Evolutionary conservation across 1,140 invertebrate species (phyloP).

Genomic region (Berghia stephanieae): DNA sequence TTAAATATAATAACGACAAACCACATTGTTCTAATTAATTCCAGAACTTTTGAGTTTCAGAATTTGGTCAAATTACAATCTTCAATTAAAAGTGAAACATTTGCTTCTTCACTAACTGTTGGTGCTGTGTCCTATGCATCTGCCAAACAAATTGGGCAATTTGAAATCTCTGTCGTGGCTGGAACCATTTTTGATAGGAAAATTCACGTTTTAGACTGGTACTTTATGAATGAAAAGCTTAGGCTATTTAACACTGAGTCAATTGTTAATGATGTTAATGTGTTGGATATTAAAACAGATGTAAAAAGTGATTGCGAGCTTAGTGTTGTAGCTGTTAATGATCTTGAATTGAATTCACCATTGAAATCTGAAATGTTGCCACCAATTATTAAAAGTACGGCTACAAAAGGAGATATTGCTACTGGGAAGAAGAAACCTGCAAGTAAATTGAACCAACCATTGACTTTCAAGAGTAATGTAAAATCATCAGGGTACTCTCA

Average conservation of each 20-base stretch:
- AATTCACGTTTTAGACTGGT: slow-evolving; percentile 52
- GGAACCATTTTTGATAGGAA: slow-evolving; percentile 57
- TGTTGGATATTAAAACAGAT: neutral
- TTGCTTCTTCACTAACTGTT: slow-evolving; percentile 30
- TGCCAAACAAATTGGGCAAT: slow-evolving; percentile 36
- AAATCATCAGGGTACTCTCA: slow-evolving; percentile 65
- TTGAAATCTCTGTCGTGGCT: slow-evolving; percentile 50
- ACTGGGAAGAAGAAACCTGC: slow-evolving; percentile 37
- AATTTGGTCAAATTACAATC: slow-evolving; percentile 31
- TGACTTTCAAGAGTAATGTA: slow-evolving; percentile 61
- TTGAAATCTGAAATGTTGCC: slow-evolving; percentile 53
- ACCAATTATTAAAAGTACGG: slow-evolving; percentile 38
- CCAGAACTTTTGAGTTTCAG: slow-evolving; percentile 52
- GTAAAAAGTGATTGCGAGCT: neutral
- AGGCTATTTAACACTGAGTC: neutral
- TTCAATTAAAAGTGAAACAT: slow-evolving; percentile 37
- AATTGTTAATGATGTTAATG: neutral
- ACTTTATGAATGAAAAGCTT: slow-evolving; percentile 23
- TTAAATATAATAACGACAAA: slow-evolving; percentile 56
- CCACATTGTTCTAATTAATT: slow-evolving; percentile 53
- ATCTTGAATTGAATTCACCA: slow-evolving; percentile 48
- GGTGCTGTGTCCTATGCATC: slow-evolving; percentile 43
- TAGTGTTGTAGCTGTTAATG: slow-evolving; percentile 33
- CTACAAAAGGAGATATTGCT: slow-evolving; percentile 29
- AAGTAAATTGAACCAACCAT: slow-evolving; percentile 49